These are phyloP conservation scores for Catalaphyllia jardinei DNA, from an alignment of 64 coral and sea anemone species.

Conservation along the genomic window DNA sequence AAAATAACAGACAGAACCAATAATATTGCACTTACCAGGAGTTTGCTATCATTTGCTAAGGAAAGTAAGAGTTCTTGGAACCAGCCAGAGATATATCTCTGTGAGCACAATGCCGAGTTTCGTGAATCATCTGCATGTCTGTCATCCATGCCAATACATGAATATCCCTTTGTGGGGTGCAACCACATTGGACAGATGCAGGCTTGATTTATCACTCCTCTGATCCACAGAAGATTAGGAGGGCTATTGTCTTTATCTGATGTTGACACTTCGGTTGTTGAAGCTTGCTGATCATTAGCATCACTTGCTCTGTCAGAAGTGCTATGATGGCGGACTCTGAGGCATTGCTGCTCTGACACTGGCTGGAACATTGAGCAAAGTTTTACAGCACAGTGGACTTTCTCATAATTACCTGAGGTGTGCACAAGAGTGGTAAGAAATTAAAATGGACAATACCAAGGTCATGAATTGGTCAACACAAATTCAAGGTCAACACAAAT, in stretches of 20 bases:
- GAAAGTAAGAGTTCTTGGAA: conserved; percentile 74
- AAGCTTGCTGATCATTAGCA: background rate
- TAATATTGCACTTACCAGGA: conserved; percentile 63
- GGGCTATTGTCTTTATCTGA: background rate
- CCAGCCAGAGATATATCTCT: conserved; percentile 64
- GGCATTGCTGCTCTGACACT: too few relatives aligned
- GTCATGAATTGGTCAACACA: too few relatives aligned
- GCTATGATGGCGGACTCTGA: background rate
- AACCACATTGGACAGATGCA: conserved; percentile 81
- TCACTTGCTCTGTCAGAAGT: background rate
- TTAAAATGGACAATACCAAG: background rate
- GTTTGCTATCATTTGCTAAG: conserved; percentile 68
- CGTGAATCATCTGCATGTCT: conserved; percentile 3
- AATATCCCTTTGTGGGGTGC: conserved; percentile 74
- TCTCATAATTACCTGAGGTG: conserved; percentile 21
- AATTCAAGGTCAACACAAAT: too few relatives aligned
- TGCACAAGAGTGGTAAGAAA: background rate
- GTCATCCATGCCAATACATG: conserved; percentile 67
- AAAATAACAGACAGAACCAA: background rate
- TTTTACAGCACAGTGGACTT: conserved; percentile 71
- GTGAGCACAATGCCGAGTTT: background rate
- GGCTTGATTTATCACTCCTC: conserved; percentile 56
- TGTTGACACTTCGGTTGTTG: background rate
- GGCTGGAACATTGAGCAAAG: conserved; percentile 59
- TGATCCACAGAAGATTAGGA: conserved; percentile 69